These are phyloP conservation scores for Lathamus discolor DNA, from an alignment of 2,113 vertebrate species.

Conservation along the genomic window DNA sequence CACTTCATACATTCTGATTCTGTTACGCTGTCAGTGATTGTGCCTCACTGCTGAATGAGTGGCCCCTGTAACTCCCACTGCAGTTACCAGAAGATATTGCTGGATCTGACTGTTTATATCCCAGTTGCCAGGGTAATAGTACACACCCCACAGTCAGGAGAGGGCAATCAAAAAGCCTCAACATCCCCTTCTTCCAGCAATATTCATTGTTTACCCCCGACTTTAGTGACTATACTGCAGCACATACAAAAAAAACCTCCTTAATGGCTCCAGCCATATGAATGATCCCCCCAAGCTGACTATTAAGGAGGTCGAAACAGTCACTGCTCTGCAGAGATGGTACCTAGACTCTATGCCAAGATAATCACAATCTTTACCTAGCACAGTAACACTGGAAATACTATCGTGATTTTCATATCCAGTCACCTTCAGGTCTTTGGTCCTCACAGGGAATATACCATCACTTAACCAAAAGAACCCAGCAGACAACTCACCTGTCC, in stretches of 20 bases:
- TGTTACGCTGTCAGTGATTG: neutral
- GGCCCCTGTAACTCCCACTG: neutral
- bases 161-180: neutral
- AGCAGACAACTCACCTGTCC: neutral
- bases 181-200: neutral
- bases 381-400: neutral
- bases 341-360: neutral
- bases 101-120: neutral
- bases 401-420: neutral
- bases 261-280: neutral
- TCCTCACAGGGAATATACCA: neutral
- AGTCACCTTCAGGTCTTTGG: neutral
- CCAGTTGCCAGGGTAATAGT: neutral
- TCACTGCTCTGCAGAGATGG: neutral
- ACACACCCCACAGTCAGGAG: neutral
- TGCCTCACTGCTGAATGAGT: neutral
- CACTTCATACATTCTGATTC: neutral
- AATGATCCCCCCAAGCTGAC: neutral
- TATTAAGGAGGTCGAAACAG: neutral
- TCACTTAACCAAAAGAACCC: neutral
- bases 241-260: neutral
- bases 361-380: neutral
- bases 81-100: neutral
- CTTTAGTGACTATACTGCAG: neutral
- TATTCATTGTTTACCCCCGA: neutral